Base-by-base conservation (phyloP, 2,797 vertebrate genomes). In the Neosilurus hyrtlii region DNA sequence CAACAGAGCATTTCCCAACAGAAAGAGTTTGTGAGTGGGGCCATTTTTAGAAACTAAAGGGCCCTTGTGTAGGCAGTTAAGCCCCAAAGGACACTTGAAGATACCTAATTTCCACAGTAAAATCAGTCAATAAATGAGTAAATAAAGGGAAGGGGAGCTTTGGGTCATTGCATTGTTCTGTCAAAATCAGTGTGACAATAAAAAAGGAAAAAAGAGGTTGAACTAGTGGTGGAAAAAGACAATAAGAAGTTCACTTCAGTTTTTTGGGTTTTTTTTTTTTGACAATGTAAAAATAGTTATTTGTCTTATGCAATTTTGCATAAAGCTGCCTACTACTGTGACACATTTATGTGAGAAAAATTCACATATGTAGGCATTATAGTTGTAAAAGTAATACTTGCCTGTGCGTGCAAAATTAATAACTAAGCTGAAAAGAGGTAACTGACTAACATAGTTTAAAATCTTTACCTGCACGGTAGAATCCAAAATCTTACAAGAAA, bases 141-240 rank as follows among this genome's bases (percentile, higher is more conserved):
- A 30, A 43, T 43, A 43, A 43, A 43, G 43, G 43, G 43, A 43
- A 43, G 87, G 91, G 90, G 83, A 78, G 92, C 88, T 87, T 89
- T 91, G 92, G 93, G 92, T 93, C 91, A 92, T 92, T 92, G 93
- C 90, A 90, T 86, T 90, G 88, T 89, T 90, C 91, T 95, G 91
- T 93, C 92, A 92, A 94, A 95, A 93, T 90, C 90, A 86, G 89
- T 91, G 92, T 90, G 90, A 92, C 93, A 92, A 91, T 89, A 92
- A 88, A 83, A 90, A 87, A 90, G 52, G 24, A 75, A 81, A 74
- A 83, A 35, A 70, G 87, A 90, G 90, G 89, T 91, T 90, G 92
- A 90, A 88, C 91, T 91, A 92, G 92, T 89, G 87, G 89, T 89
- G 86, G 87, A 90, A 90, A 89, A 90, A 90, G 90, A 90, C 89